Evolutionary conservation across 2,888 invertebrate genomes (phyloP).

Genomic region (Ellobium chinense): DNA sequence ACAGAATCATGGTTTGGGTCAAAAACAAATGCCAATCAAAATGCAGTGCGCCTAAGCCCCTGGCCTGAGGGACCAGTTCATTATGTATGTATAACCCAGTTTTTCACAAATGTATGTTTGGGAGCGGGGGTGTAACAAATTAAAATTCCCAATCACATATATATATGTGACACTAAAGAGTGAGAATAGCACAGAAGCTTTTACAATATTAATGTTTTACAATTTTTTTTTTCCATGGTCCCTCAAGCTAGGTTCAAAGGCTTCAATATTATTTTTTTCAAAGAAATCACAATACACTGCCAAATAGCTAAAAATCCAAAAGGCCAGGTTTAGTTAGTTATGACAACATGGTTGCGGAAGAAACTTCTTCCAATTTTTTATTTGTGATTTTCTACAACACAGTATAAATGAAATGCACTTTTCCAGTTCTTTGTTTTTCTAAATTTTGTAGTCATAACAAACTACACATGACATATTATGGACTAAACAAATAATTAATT

Average conservation of each 20-base stretch:
- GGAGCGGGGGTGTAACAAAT: no score
- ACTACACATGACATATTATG: no score
- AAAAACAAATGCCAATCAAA: constrained; percentile 47
- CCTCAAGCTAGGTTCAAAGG: constrained; percentile 18
- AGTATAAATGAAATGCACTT: no score
- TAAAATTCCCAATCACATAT: no score
- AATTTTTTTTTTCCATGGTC: background rate
- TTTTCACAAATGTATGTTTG: no score
- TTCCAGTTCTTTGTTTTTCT: no score
- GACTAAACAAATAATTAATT: no score
- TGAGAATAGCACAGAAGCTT: background rate
- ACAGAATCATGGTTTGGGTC: constrained; percentile 45
- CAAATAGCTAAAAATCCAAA: constrained; percentile 21
- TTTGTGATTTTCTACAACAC: no score
- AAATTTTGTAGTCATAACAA: no score
- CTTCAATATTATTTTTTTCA: background rate
- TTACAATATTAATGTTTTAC: background rate
- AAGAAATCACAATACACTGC: constrained; percentile 16
- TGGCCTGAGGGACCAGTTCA: constrained; percentile 22
- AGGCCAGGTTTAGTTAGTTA: constrained; percentile 41
- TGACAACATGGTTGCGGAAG: constrained; percentile 21
- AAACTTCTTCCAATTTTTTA: no score
- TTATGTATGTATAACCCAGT: no score
- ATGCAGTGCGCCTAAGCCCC: constrained; percentile 30
- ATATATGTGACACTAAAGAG: no score